Base-by-base conservation (phyloP, 2,797 vertebrate species). In the Chaunax sp. region DNA sequence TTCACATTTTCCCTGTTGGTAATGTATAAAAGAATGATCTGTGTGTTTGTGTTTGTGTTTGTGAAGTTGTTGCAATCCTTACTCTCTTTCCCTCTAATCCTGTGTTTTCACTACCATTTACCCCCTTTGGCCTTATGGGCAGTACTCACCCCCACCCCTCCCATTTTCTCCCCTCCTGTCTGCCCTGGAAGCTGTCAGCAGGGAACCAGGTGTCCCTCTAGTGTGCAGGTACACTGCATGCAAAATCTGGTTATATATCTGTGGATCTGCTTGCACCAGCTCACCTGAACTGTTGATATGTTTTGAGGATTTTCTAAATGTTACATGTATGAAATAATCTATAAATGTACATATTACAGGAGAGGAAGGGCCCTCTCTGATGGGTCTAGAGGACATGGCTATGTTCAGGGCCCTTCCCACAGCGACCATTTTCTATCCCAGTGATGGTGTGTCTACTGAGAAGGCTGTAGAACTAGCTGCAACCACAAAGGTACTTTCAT, bases 391-490 rank as follows among this genome's bases (percentile, higher is more conserved):
- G 86, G 97, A 99, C 50, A 69, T 99, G 67, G 92, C 91, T 80
- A 95, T 99, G 95, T 98, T 98, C 81, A 94, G 97, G 49, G 89
- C 94, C 43, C 68, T 98, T 72, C 97, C 97, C 64, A 94, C 81
- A 14, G 84, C 95, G 1, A 99, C 97, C 4, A 90, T 98, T 65
- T 99, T 99, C 83, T 98, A 96, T 72, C 97, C 97, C 23, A 95
- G 97, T 1, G 97, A 99, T 33, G 97, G 94, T 1, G 95, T 98
- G 55, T 92, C 97, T 22, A 95, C 96, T 11, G 97, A 99, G 92
- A 98, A 96, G 85, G 97, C 97, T 0, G 96, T 98, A 65, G 97
- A 99, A 76, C 88, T 99, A 84, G 96, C 97, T 72, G 96, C 96
- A 69, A 95, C 94, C 80, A 97, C 94, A 46, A 98, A 96, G 95